phyloP scores from a whole-genome alignment of 2,888 invertebrate genomes.

The Coelogynopora nodosa region DNA sequence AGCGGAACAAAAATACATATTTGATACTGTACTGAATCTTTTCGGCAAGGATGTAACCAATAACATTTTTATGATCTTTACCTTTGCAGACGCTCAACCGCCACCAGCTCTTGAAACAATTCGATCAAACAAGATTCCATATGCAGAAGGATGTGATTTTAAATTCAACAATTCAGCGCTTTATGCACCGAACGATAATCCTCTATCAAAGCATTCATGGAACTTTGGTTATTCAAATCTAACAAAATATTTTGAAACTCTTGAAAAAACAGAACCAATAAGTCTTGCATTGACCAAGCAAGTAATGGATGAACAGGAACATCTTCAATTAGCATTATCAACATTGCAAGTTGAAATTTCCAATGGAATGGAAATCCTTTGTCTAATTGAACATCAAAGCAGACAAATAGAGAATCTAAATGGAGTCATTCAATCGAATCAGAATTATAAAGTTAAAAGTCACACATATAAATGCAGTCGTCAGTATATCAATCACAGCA shows the following conservation, averaged over 20 bases:
- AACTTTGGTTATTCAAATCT: not conserved
- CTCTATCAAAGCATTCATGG: not conserved
- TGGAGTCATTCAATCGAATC: not conserved
- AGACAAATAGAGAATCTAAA: not conserved
- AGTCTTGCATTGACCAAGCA: not conserved
- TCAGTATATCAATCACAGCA: no score
- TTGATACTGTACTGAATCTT: not conserved
- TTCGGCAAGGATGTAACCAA: not conserved
- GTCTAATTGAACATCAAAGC: not conserved
- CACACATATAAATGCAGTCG: not conserved
- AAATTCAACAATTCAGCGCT: conserved; percentile 12
- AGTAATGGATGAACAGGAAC: not conserved
- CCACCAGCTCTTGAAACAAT: conserved; percentile 2
- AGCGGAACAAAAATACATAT: not conserved
- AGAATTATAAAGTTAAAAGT: not conserved
- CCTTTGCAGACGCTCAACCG: not conserved
- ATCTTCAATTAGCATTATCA: not conserved
- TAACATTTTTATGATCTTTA: not conserved
- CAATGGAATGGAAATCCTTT: not conserved
- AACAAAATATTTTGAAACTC: not conserved
- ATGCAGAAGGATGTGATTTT: not conserved
- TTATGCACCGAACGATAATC: not conserved
- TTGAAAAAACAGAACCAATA: not conserved
- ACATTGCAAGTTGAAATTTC: not conserved
- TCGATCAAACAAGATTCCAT: not conserved